Evolutionary conservation across 2,888 invertebrate species (phyloP).

Genomic region (Agrotis puta): DNA sequence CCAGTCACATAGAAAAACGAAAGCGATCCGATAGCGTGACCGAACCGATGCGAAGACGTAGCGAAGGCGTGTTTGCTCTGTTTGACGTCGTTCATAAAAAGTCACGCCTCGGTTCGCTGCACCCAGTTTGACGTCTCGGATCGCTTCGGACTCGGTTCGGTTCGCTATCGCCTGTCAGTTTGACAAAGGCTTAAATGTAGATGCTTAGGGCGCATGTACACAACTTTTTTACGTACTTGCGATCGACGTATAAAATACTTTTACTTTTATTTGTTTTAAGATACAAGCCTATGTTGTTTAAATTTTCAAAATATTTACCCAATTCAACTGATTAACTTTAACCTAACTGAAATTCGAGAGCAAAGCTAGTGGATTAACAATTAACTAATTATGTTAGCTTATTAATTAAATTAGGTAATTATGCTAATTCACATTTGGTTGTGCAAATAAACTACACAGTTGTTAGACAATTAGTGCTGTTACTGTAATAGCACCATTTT

Average conservation of each 20-base stretch:
- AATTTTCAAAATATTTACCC: not conserved
- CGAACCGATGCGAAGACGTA: no score
- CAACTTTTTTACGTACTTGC: not conserved
- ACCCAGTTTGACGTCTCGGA: no score
- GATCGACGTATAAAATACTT: no score
- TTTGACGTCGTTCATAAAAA: no score
- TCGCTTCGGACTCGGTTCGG: no score
- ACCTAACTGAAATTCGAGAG: conserved; percentile 14
- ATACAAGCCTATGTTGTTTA: not conserved
- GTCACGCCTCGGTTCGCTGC: no score
- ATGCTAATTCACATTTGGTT: conserved; percentile 50
- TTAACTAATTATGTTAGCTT: conserved; percentile 56
- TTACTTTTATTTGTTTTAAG: no score
- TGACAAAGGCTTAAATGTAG: no score
- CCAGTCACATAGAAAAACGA: no score
- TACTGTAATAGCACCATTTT: conserved; percentile 28
- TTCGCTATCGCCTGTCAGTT: no score
- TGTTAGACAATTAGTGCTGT: conserved; percentile 35
- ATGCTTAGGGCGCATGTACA: not conserved
- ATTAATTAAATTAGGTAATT: conserved; percentile 58
- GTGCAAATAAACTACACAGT: conserved; percentile 40
- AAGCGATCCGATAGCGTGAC: no score
- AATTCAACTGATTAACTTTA: not conserved
- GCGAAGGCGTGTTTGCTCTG: no score
- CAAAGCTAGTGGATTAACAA: conserved; percentile 35